Percentiles rank a stretch among this genome's conserved stretches.
Evolutionary conservation across 37 sponge, comb jelly and placozoan species (phyloP).

Genomic region (Cladorhizidae sp.): DNA sequence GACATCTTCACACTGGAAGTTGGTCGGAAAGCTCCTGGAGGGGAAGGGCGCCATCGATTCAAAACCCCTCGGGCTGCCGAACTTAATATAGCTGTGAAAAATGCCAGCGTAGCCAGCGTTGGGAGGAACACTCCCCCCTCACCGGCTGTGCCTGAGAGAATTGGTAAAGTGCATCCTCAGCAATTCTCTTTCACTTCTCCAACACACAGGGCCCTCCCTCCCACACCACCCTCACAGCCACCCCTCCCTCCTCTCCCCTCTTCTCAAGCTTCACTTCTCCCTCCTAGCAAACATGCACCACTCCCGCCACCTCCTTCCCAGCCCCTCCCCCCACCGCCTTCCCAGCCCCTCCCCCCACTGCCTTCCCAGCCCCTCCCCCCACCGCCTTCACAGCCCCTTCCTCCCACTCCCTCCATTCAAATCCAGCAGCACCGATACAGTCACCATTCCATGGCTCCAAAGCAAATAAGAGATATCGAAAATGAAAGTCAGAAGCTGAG

Average conservation of each 20-base stretch:
- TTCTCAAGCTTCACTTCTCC: not conserved
- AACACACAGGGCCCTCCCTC: not conserved
- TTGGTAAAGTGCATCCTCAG: not conserved
- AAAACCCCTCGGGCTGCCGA: constrained; percentile 28
- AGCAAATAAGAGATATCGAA: not conserved
- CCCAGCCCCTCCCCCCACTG: not conserved
- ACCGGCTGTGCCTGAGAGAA: not conserved
- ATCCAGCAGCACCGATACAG: not conserved
- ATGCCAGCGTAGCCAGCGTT: not conserved
- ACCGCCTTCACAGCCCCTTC: not conserved
- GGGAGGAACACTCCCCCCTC: not conserved
- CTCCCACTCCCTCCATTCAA: not conserved
- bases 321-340: not conserved
- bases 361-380: not conserved
- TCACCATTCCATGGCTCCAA: not conserved
- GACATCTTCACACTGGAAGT: constrained; percentile 72
- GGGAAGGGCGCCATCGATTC: constrained; percentile 55
- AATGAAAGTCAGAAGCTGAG: not conserved
- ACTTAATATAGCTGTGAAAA: not conserved
- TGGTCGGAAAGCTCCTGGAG: constrained; percentile 49
- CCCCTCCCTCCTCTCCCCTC: not conserved
- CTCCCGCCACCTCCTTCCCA: not conserved
- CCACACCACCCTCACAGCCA: not conserved
- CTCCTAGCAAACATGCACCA: not conserved
- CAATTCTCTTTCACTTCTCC: too few relatives aligned